A percentile compares a stretch with the other conserved stretches of the same genome.
Conservation (phyloP, 2,113 vertebrate species). For the Sebastes fasciatus region DNA sequence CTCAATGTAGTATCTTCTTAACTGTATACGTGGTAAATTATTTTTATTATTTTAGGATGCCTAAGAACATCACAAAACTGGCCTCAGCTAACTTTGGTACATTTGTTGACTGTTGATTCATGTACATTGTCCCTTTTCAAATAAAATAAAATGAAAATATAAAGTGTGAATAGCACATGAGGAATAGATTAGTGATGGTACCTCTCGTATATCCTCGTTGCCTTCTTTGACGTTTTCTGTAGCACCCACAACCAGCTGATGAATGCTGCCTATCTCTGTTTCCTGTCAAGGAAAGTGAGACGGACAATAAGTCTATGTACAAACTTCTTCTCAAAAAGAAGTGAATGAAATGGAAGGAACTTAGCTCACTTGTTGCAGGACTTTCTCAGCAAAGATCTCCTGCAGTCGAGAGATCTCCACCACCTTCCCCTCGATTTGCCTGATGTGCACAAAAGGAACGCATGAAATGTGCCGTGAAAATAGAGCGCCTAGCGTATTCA, state of each 20-base stretch:
- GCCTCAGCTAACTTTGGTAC: too few species aligned
- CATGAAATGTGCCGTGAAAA: slow-evolving; percentile 9
- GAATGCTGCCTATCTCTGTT: slow-evolving; percentile 93
- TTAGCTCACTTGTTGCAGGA: slow-evolving; percentile 91
- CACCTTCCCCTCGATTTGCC: slow-evolving; percentile 98
- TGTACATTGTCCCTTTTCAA: too few species aligned
- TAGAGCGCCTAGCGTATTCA: neutral
- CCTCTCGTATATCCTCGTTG: slow-evolving; percentile 98
- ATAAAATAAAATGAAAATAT: too few species aligned
- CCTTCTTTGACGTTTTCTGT: slow-evolving; percentile 99
- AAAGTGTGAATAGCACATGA: neutral
- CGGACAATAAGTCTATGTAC: neutral
- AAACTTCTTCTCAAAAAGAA: neutral
- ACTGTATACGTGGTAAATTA: too few species aligned
- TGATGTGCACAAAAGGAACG: slow-evolving; percentile 65
- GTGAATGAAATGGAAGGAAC: neutral
- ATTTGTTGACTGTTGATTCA: too few species aligned
- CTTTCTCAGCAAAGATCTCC: slow-evolving; percentile 98
- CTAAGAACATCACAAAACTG: too few species aligned
- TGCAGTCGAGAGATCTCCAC: slow-evolving; percentile 98
- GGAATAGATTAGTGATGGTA: slow-evolving; percentile 43
- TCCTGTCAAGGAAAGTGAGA: slow-evolving; percentile 83
- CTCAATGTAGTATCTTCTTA: too few species aligned
- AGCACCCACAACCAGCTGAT: slow-evolving; percentile 95
- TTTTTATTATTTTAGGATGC: too few species aligned